Conservation (phyloP, 2,888 invertebrate species). For the Hanleya hanleyi region DNA sequence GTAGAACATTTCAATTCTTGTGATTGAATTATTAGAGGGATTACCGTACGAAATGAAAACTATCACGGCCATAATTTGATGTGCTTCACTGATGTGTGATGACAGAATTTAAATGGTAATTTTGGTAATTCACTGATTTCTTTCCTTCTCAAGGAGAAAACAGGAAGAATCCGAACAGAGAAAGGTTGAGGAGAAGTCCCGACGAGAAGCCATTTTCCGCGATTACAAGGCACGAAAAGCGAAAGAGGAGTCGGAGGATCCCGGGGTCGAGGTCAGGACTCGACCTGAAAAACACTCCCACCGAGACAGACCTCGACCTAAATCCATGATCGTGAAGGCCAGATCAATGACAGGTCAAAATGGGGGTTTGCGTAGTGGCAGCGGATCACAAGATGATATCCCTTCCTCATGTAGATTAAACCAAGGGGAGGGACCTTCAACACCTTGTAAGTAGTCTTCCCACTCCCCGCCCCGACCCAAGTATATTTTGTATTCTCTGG, state of each 20-base stretch:
- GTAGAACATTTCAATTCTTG: too few species aligned
- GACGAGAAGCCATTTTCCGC: conserved; percentile 90
- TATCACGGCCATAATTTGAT: too few species aligned
- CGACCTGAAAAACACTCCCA: conserved; percentile 17
- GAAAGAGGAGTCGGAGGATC: conserved; percentile 85
- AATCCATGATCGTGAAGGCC: conserved; percentile 61
- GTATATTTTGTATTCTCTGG: too few species aligned
- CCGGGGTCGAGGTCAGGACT: conserved; percentile 40
- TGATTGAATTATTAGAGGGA: too few species aligned
- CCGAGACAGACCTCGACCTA: conserved; percentile 50
- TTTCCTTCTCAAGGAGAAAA: conserved; percentile 76
- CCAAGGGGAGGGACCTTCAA: too few species aligned
- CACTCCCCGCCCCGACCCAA: too few species aligned
- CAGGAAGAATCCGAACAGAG: conserved; percentile 81
- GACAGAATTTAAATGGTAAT: too few species aligned
- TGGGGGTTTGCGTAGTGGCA: conserved; percentile 34
- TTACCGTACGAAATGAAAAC: too few species aligned
- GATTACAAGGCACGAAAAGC: conserved; percentile 95
- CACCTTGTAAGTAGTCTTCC: too few species aligned
- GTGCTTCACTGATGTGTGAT: too few species aligned
- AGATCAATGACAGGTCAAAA: conserved; percentile 21
- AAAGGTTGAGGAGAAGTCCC: conserved; percentile 88
- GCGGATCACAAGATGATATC: conserved; percentile 18
- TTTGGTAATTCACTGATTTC: too few species aligned
- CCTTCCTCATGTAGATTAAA: too few species aligned